Evolutionary conservation across 2,797 vertebrate genomes (phyloP).

Genomic region (Platyrinchus mystaceus): DNA sequence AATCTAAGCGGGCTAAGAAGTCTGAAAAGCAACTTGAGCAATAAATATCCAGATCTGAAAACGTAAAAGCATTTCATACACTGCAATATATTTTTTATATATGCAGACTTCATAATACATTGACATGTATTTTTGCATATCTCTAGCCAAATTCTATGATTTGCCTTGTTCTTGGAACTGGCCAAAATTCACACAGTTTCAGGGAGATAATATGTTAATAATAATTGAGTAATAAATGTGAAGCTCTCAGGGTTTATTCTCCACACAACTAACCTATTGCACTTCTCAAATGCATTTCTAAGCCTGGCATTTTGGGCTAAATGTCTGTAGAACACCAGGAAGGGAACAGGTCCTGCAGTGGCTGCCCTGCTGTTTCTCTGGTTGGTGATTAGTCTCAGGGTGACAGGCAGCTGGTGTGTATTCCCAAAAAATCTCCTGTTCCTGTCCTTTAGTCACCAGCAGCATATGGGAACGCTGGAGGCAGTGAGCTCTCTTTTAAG

Average conservation of each 20-base stretch:
- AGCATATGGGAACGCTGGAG: neutral
- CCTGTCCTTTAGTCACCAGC: neutral
- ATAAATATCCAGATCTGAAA: neutral
- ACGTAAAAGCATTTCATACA: neutral
- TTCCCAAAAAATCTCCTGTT: neutral
- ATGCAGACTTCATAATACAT: neutral
- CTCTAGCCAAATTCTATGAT: neutral
- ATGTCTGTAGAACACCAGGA: neutral
- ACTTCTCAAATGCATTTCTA: neutral
- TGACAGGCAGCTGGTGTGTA: neutral
- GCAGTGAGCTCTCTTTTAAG: neutral
- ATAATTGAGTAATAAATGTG: neutral
- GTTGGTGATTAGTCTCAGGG: neutral
- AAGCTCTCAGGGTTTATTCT: neutral
- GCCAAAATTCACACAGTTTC: neutral
- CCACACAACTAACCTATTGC: neutral
- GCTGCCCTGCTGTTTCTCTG: neutral
- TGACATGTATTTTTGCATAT: neutral
- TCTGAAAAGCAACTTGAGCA: neutral
- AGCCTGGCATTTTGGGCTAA: conserved; percentile 7
- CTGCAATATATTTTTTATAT: neutral
- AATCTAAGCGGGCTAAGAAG: neutral
- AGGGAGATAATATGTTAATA: neutral
- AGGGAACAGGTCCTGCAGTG: neutral
- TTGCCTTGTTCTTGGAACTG: neutral